Evolutionary conservation across 1,140 invertebrate genomes (phyloP), one percentile per base, ranked within the genome.

Genomic region (Cyrtorhinus lividipennis): DNA sequence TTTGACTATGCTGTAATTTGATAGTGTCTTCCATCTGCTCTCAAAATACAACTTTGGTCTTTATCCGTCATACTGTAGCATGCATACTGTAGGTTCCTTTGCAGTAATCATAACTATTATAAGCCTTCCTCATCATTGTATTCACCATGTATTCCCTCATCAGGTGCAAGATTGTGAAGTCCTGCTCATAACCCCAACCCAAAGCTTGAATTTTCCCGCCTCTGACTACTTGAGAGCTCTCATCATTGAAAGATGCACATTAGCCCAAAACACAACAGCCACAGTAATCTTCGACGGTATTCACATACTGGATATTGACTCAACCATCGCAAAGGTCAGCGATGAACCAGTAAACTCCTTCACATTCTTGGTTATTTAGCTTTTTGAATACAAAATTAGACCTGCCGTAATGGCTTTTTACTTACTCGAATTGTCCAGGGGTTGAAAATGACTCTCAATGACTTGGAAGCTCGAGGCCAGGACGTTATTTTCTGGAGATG

Each of bases 141-240:
- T 38, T 38, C 15, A 38, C 30, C 15, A 38, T 15, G 30, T 38
- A 15, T 38, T 38, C 30, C 5, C 15, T 53, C 3, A 53, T 26
- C 57, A 69, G 71, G 68, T 68, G 20, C 62, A 63, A 13, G 64
- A 61, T 27, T 58, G 66, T 48, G 68, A 72, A 44, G 68, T 75
- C 18, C 69, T 79, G 20, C 71, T 83, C 24, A 75, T 86, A 18
- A 75, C 75, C 38, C 80, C 83, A 18, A 78, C 79, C 64, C 78
- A 81, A 66, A 81, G 79, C 18, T 69, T 87, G 38, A 78, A 79
- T 62, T 87, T 83, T 69, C 82, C 84, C 1, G 78, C 82, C 1
- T 78, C 83, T 15, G 84, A 85, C 69, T 83, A 82, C 69, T 63
- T 86, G 1, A 72, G 80, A 61, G 75, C 80, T 56, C 72, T 70